Conservation (phyloP, 2,113 vertebrate species). For the Pangasianodon gigas region DNA sequence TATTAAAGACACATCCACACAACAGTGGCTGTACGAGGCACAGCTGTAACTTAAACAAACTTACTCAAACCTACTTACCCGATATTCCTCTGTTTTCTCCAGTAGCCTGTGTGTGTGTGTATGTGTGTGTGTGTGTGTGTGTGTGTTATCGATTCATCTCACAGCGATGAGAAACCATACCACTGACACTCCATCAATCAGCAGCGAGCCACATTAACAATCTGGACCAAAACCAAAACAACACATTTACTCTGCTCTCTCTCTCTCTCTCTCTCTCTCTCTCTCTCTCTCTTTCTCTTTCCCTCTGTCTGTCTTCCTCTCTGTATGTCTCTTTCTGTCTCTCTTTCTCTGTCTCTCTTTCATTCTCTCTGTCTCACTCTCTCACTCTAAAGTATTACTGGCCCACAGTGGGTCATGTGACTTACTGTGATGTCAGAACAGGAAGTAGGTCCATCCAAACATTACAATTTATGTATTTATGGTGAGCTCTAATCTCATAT, state of each 20-base stretch:
- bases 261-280: background rate
- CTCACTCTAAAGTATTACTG: background rate
- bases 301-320: background rate
- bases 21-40: background rate
- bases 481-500: background rate
- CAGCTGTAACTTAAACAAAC: slow-evolving; percentile 2
- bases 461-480: background rate
- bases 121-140: slow-evolving; percentile 32
- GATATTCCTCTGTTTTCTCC: background rate
- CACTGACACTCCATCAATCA: slow-evolving; percentile 47
- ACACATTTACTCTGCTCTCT: slow-evolving; percentile 33
- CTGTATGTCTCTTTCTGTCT: background rate
- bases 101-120: slow-evolving; percentile 32
- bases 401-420: slow-evolving; percentile 1
- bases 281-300: background rate
- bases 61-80: background rate
- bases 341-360: background rate
- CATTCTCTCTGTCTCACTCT: background rate
- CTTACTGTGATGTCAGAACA: background rate
- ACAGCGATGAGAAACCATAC: slow-evolving; percentile 30
- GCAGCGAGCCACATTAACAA: slow-evolving; percentile 33
- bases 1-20: background rate
- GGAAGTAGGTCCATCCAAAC: background rate
- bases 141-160: slow-evolving; percentile 43
- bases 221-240: slow-evolving; percentile 41